Evolutionary conservation across 37 sponge, comb jelly and placozoan genomes (phyloP), one percentile per base, ranked within the genome.

Genomic region (Halisarca cf. caerulea): DNA sequence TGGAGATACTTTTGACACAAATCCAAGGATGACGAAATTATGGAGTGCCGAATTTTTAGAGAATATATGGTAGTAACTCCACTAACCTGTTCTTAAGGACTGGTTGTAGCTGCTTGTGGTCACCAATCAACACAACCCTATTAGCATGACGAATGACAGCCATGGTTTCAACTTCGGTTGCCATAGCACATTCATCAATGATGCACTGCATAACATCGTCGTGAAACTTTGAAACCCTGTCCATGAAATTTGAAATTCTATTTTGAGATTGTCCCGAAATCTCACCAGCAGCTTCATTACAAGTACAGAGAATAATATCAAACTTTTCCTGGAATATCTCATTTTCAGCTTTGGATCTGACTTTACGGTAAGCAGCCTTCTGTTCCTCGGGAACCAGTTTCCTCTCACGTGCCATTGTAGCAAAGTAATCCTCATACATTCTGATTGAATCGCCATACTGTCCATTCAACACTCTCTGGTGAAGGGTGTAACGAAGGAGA

Each of bases 131-230:
- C 7, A 86, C 87, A n/a, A 86, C 90, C 30, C 78, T 57, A 0
- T 82, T 70, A 37, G 79, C 77, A 27, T 43, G 57, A 15, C 72
- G 32, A 7, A 86, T 86, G 54, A 80, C 82, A 17, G 81, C 90
- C 78, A 90, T 90, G 39, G 44, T 58, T 70, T 90, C 90, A 0
- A 86, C 86, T 79, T 90, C 90, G 14, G 66, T 78, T 21, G 90
- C 86, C 90, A 90, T 90, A 17, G 58, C 90, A 86, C 82, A 73
- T 72, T 89, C 90, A 75, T 89, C 90, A 15, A 89, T 74, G 18
- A 89, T 89, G 61, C 74, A 78, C 8, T 90, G 72, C 3, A 20
- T 25, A 34, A 68, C 69, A n/a, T 30, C 28, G 28, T 34, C 30
- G 35, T 68, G 33, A 14, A 47, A 47, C 4, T 27, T 2, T 68